phyloP scores from a whole-genome alignment of 2,888 invertebrate genomes.

The Lydus trimaculatus region DNA sequence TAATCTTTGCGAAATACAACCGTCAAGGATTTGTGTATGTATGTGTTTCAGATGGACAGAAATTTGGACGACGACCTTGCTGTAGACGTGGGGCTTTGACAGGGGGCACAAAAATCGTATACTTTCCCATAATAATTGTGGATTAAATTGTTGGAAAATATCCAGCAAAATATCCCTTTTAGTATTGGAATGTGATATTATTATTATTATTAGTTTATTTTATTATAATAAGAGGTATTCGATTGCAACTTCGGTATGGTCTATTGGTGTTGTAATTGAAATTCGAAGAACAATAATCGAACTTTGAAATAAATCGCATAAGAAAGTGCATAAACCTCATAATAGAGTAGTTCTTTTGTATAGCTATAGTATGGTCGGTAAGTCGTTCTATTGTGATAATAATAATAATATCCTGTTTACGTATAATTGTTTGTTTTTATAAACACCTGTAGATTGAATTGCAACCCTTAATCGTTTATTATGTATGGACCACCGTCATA shows the following conservation, averaged over 20 bases:
- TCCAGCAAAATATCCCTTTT: background rate
- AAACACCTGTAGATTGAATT: background rate
- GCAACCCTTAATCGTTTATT: background rate
- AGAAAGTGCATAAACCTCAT: background rate
- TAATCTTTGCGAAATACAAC: background rate
- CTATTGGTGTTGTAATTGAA: slow-evolving; percentile 23
- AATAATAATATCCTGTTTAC: background rate
- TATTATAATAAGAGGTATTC: background rate
- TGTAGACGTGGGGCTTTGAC: background rate
- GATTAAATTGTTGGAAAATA: background rate
- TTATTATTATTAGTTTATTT: background rate
- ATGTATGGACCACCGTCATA: slow-evolving; percentile 5
- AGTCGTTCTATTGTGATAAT: background rate
- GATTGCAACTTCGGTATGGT: background rate
- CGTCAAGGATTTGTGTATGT: slow-evolving; percentile 1
- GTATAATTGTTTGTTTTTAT: background rate
- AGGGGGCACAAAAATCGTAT: background rate
- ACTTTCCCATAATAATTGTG: background rate
- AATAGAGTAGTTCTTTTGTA: background rate
- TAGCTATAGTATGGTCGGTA: background rate
- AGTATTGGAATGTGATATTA: background rate
- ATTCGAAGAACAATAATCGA: slow-evolving; percentile 28
- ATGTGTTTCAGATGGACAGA: background rate
- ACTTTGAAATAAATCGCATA: background rate
- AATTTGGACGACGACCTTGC: background rate